Evolutionary conservation across 2,888 invertebrate species (phyloP).

Genomic region (Hedychridium roseum): DNA sequence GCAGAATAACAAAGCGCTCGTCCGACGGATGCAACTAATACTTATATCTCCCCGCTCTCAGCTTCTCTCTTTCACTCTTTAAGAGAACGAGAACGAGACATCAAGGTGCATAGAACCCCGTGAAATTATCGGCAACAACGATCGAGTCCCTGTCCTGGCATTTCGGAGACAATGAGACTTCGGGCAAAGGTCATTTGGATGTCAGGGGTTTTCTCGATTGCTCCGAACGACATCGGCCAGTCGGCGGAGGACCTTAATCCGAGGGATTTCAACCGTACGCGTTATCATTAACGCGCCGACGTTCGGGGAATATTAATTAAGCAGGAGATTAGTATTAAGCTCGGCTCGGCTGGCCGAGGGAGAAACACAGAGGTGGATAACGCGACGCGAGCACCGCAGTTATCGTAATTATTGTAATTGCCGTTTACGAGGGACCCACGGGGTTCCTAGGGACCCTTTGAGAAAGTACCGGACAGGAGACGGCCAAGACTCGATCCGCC

Average conservation of each 20-base stretch:
- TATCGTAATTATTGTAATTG: slow-evolving; percentile 54
- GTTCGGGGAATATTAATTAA: slow-evolving; percentile 46
- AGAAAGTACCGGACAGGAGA: slow-evolving; percentile 41
- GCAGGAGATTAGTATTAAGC: slow-evolving; percentile 34
- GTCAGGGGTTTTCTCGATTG: no score
- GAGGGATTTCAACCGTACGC: no score
- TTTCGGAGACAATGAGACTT: no score
- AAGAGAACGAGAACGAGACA: no score
- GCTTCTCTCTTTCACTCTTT: no score
- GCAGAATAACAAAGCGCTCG: slow-evolving; percentile 19
- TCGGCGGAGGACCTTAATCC: no score
- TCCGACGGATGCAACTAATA: slow-evolving; percentile 24
- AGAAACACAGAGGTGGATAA: slow-evolving; percentile 23
- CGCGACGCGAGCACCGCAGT: slow-evolving; percentile 43
- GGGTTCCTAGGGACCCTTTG: slow-evolving; percentile 29
- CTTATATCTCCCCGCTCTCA: no score
- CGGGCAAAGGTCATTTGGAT: no score
- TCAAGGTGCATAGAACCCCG: no score
- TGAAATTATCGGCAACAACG: no score
- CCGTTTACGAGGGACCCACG: slow-evolving; percentile 41
- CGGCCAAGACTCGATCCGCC: slow-evolving; percentile 50
- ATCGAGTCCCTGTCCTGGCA: no score
- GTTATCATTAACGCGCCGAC: slow-evolving; percentile 28
- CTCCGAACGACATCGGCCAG: no score
- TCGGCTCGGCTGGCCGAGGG: slow-evolving; percentile 18